A percentile compares a stretch with the other conserved stretches of the same genome.
Evolutionary conservation across 2,797 vertebrate species (phyloP).

Genomic region (Pipistrellus kuhlii): DNA sequence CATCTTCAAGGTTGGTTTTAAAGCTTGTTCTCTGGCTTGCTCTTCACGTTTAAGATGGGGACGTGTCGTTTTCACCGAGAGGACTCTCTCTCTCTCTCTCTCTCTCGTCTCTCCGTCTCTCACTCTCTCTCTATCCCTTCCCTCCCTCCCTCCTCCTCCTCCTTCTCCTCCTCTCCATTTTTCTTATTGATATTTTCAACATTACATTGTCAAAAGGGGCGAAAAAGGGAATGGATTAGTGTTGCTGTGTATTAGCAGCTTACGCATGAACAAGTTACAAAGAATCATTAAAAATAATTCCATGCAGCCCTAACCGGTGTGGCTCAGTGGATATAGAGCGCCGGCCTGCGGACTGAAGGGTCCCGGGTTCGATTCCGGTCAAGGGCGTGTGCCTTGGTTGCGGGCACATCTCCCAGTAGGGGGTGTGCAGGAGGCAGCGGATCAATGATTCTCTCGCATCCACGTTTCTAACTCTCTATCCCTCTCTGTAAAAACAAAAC

Average conservation of each 20-base stretch:
- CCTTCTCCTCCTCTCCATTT: neutral
- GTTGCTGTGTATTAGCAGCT: neutral
- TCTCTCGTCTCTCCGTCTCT: neutral
- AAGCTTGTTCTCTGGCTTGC: neutral
- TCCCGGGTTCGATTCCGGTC: too few relatives aligned
- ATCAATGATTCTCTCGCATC: too few relatives aligned
- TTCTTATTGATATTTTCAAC: neutral
- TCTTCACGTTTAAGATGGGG: neutral
- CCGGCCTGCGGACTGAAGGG: too few relatives aligned
- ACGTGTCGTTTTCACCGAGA: neutral
- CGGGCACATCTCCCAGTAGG: too few relatives aligned
- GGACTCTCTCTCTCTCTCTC: neutral
- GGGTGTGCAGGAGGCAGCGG: too few relatives aligned
- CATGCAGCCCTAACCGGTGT: too few relatives aligned
- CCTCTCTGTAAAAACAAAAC: too few relatives aligned
- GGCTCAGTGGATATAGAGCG: too few relatives aligned
- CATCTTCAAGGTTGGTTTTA: constrained; percentile 84
- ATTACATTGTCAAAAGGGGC: neutral
- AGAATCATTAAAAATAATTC: neutral
- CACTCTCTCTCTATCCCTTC: neutral
- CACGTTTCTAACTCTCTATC: too few relatives aligned
- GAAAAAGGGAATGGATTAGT: neutral
- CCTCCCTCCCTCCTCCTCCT: neutral
- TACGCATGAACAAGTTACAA: neutral
- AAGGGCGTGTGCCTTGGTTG: too few relatives aligned